phyloP scores from a whole-genome alignment of 2,888 invertebrate genomes.

The Aproaerema taeniolella region DNA sequence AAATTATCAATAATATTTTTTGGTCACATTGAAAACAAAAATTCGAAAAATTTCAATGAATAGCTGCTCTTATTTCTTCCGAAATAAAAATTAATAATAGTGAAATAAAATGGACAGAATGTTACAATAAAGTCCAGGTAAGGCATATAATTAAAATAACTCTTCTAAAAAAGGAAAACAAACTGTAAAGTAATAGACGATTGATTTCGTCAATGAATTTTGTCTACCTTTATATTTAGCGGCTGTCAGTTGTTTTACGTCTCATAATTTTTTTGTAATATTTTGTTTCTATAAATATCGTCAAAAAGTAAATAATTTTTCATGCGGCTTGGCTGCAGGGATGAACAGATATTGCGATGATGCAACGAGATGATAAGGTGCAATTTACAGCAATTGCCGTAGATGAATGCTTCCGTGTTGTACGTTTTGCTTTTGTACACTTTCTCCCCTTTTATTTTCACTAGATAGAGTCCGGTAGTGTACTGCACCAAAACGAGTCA shows the following conservation, averaged over 20 bases:
- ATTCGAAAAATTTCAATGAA: slow-evolving; percentile 43
- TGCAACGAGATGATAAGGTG: slow-evolving; percentile 76
- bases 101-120: slow-evolving; percentile 39
- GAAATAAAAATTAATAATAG: slow-evolving; percentile 40
- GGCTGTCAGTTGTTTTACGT: slow-evolving; percentile 76
- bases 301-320: slow-evolving; percentile 37
- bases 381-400: slow-evolving; percentile 21
- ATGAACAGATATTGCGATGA: slow-evolving; percentile 61
- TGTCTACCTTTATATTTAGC: slow-evolving; percentile 58
- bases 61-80: slow-evolving; percentile 45
- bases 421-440: slow-evolving; percentile 35
- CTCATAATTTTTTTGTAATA: slow-evolving; percentile 37
- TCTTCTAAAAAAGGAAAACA: too few relatives aligned
- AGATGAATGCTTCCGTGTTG: slow-evolving; percentile 20
- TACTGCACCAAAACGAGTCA: slow-evolving; percentile 19
- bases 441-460: slow-evolving; percentile 17
- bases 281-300: slow-evolving; percentile 31
- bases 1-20: too few relatives aligned
- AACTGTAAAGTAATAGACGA: too few relatives aligned
- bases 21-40: slow-evolving; percentile 28
- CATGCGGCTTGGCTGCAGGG: slow-evolving; percentile 57
- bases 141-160: too few relatives aligned
- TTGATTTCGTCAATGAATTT: slow-evolving; percentile 38
- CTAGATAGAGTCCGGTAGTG: slow-evolving; percentile 16
- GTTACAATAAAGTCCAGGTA: slow-evolving; percentile 53